Conservation (phyloP, 2,888 invertebrate genomes). For the Achlya flavicornis region DNA sequence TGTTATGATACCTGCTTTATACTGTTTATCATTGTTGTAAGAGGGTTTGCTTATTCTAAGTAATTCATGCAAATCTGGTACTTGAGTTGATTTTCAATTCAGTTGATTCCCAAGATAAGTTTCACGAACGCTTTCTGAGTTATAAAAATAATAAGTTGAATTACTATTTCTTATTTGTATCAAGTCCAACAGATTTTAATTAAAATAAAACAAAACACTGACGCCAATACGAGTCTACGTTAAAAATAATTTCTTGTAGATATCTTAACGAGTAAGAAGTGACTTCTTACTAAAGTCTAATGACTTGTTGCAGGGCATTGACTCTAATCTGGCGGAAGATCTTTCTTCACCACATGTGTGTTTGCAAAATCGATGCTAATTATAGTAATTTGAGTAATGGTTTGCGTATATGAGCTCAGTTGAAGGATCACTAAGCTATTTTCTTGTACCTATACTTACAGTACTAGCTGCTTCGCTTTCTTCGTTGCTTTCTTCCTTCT, state of each 20-base stretch:
- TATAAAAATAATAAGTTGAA: no score
- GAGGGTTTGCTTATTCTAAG: background rate
- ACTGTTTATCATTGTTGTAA: background rate
- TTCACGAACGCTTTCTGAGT: no score
- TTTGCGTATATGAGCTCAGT: background rate
- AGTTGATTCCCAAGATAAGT: background rate
- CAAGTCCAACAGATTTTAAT: no score
- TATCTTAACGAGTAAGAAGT: background rate
- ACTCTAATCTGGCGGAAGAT: background rate
- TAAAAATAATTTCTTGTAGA: no score
- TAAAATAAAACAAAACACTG: no score
- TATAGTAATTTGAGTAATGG: constrained; percentile 2
- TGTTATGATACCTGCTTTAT: constrained; percentile 4
- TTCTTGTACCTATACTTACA: background rate
- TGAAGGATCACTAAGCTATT: background rate
- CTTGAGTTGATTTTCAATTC: background rate
- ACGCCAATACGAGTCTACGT: no score
- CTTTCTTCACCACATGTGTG: constrained; percentile 6
- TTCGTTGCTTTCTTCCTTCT: background rate
- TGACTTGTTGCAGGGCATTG: background rate
- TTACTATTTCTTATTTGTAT: background rate
- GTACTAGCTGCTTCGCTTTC: background rate
- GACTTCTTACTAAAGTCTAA: background rate
- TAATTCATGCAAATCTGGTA: background rate
- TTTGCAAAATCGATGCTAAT: constrained; percentile 1